Evolutionary conservation across 2,888 invertebrate genomes (phyloP), one percentile per base, ranked within the genome.

Genomic region (Cheiracanthium punctorium): DNA sequence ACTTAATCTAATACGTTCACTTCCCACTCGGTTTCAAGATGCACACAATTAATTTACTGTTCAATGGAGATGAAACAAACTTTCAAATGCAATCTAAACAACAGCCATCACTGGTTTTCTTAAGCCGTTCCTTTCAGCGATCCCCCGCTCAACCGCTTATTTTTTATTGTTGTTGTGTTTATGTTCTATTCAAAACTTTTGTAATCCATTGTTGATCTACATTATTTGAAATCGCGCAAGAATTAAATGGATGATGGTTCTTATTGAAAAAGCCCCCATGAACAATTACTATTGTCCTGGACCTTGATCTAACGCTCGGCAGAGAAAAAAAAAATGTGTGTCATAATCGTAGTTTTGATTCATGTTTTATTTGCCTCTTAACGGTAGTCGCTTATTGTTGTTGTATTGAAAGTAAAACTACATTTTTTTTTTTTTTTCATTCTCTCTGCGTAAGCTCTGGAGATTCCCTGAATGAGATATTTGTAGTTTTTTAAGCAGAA

Each of bases 231-330:
- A 20, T 24, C 24, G 24, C 24, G 58, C 24, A 58, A 24, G 58
- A 58, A 24, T 24, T 37, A 37, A 37, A 24, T 5, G 48, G 12
- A 37, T 10, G 1, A 48, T 17, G 24, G 58, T 58, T 4, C 24
- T 2, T 24, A 58, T 24, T 58, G 24, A 58, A 58, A 58, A 20
- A 17, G 24, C 12, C 12, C 7, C 4, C 58, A n/a, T 17, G 4
- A 58, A 58, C 58, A 58, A 58, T 58, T 58, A 24, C 58, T 58
- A 58, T 58, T 58, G 58, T 58, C 12, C 20, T 58, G 12, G 24
- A 58, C 58, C 58, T 58, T 58, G 58, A 58, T 58, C 20, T 1
- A 24, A 58, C 4, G 24, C 20, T 24, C 4, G 24, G 20, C 24
- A 5, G 24, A 24, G 58, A 58, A 58, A 5, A 12, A 24, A 24